Conservation (phyloP, 1,140 invertebrate genomes). For the Papilio polytes region DNA sequence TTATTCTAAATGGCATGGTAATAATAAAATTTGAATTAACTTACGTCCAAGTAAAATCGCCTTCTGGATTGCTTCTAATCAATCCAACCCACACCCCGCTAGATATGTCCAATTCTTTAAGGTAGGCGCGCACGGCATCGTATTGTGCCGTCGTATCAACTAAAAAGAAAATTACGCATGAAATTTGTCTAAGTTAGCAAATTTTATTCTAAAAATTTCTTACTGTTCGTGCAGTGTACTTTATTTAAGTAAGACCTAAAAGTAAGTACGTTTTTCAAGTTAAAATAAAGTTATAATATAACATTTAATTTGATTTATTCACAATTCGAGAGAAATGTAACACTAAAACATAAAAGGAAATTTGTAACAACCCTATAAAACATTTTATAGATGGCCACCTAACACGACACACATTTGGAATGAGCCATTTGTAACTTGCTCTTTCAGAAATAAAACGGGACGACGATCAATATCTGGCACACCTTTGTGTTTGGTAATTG, state of each 20-base stretch:
- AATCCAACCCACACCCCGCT: conserved; percentile 90
- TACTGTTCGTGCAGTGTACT: neutral
- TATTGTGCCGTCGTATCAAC: conserved; percentile 89
- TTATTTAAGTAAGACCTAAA: too few relatives aligned
- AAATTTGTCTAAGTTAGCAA: too few relatives aligned
- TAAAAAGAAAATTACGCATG: conserved; percentile 67
- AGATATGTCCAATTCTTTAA: conserved; percentile 89
- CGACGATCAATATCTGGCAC: conserved; percentile 38
- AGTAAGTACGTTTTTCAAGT: neutral
- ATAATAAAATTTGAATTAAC: conserved; percentile 58
- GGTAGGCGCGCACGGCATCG: conserved; percentile 88
- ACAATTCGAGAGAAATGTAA: neutral
- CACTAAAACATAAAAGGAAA: neutral
- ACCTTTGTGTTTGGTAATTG: conserved; percentile 35
- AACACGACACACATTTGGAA: conserved; percentile 10
- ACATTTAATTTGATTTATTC: neutral
- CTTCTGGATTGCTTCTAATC: conserved; percentile 86
- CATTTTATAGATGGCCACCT: conserved; percentile 16
- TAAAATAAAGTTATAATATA: neutral
- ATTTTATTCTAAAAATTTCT: neutral
- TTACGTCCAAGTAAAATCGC: conserved; percentile 90
- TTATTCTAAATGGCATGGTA: neutral
- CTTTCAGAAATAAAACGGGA: conserved; percentile 37
- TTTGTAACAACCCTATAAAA: conserved; percentile 8
- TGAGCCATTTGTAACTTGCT: conserved; percentile 22